Conservation (phyloP, 2,797 vertebrate species). For the Sebastes glaucus region DNA sequence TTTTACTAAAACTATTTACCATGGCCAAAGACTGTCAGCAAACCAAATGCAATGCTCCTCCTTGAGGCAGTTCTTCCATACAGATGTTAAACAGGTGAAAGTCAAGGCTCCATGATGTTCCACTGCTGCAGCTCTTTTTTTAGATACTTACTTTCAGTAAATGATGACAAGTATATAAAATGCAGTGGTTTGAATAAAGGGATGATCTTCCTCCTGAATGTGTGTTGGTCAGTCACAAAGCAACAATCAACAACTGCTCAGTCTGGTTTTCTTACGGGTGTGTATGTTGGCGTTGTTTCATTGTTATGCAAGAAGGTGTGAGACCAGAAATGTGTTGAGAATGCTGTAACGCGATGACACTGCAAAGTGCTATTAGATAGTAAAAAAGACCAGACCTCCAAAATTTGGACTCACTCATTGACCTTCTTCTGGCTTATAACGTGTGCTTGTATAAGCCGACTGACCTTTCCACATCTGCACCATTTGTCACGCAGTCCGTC, state of each 20-base stretch:
- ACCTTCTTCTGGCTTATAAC: background rate
- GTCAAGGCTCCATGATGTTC: background rate
- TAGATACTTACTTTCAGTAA: background rate
- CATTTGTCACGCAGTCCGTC: conserved; percentile 40
- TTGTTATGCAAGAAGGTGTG: background rate
- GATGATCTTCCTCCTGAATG: background rate
- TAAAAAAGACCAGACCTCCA: background rate
- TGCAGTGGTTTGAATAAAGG: background rate
- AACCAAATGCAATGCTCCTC: background rate
- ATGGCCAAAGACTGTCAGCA: background rate
- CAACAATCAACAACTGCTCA: background rate
- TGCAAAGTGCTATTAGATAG: background rate
- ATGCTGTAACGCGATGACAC: background rate
- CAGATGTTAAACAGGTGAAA: background rate
- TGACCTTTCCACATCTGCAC: conserved; percentile 41
- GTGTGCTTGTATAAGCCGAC: background rate
- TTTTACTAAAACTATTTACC: background rate
- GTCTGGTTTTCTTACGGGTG: background rate
- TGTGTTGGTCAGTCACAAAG: background rate
- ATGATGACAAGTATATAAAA: background rate
- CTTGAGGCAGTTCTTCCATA: background rate
- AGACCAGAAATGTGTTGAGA: background rate
- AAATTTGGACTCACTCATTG: background rate
- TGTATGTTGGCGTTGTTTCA: background rate
- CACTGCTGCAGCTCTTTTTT: background rate